phyloP scores from a whole-genome alignment of 2,888 invertebrate genomes.

The Calliphora vomitoria region DNA sequence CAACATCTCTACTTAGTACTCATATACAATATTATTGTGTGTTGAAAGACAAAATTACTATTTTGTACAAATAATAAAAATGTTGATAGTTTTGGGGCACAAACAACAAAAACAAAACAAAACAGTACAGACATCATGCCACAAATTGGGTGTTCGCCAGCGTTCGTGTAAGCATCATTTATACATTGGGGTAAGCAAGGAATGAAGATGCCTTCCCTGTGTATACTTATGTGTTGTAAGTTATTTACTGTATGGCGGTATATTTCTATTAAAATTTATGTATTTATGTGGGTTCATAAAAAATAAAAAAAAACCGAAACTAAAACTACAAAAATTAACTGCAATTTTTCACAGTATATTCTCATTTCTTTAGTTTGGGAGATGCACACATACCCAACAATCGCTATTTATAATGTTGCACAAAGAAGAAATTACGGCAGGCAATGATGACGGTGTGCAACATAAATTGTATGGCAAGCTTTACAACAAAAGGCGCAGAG shows the following conservation, averaged over 20 bases:
- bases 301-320: constrained; percentile 55
- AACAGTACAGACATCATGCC: constrained; percentile 65
- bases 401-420: constrained; percentile 44
- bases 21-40: constrained; percentile 33
- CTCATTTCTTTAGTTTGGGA: constrained; percentile 18
- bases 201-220: constrained; percentile 14
- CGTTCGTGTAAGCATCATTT: background rate
- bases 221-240: constrained; percentile 10
- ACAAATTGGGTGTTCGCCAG: constrained; percentile 68
- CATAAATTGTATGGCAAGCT: constrained; percentile 52
- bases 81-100: constrained; percentile 46
- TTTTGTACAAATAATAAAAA: constrained; percentile 63
- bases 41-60: constrained; percentile 67
- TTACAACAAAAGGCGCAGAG: constrained; percentile 7
- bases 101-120: background rate
- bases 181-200: constrained; percentile 19
- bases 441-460: constrained; percentile 48
- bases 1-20: background rate
- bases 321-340: constrained; percentile 71
- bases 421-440: constrained; percentile 31
- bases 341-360: constrained; percentile 71
- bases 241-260: constrained; percentile 61
- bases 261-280: constrained; percentile 74
- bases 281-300: constrained; percentile 73
- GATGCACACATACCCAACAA: constrained; percentile 32